Percentiles rank a stretch among this genome's conserved stretches.
Conservation (phyloP, 2,797 vertebrate genomes). For the Spizella passerina region DNA sequence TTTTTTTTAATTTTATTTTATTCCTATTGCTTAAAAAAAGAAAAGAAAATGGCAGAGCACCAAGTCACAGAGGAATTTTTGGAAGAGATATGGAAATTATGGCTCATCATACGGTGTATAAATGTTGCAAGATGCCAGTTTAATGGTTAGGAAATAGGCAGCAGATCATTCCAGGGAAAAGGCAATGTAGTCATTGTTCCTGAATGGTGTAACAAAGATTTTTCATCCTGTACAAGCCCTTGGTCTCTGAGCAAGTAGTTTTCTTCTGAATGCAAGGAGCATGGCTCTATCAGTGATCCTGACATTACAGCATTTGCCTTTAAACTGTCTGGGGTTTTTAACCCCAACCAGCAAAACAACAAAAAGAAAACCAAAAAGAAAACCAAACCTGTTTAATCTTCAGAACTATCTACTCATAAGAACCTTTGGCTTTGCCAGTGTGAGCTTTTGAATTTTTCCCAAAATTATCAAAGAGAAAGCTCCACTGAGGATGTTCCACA, state of each 20-base stretch:
- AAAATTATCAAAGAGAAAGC: neutral
- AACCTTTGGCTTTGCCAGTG: neutral
- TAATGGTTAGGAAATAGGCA: neutral
- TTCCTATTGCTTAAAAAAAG: neutral
- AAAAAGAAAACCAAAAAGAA: neutral
- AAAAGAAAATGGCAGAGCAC: neutral
- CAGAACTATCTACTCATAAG: neutral
- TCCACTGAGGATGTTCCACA: neutral
- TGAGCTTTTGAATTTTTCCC: neutral
- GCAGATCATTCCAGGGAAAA: neutral
- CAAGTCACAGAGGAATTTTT: neutral
- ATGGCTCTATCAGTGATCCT: neutral
- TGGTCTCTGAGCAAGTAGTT: neutral
- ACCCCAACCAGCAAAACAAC: neutral
- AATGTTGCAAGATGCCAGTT: neutral
- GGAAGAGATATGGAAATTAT: neutral
- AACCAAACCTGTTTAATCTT: neutral
- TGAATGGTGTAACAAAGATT: neutral
- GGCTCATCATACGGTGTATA: neutral
- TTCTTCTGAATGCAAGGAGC: neutral
- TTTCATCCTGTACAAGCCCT: neutral
- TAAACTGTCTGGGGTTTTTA: neutral
- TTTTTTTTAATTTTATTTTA: too few relatives aligned
- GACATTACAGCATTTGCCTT: neutral
- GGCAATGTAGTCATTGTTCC: neutral